Conservation (phyloP, 2,888 invertebrate species). For the Galeopsomyia nigrocyanea region DNA sequence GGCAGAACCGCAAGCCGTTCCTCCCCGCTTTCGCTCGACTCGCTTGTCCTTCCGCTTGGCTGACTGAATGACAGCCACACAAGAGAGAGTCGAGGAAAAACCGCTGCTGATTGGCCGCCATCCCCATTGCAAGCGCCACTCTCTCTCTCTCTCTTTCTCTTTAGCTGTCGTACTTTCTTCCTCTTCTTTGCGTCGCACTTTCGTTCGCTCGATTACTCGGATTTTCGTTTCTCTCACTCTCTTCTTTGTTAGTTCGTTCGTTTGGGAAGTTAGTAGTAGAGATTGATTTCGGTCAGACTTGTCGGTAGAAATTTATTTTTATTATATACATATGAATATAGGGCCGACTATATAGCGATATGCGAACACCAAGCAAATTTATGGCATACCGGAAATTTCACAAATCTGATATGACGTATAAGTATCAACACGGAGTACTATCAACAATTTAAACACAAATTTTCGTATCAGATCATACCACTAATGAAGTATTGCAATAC, state of each 20-base stretch:
- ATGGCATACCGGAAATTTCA: no score
- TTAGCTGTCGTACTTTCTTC: not conserved
- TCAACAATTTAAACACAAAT: no score
- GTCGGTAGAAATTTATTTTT: not conserved
- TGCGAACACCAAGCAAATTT: no score
- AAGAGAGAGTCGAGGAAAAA: conserved; percentile 50
- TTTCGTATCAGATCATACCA: no score
- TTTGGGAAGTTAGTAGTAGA: not conserved
- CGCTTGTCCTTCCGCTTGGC: conserved; percentile 62
- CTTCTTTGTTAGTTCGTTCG: not conserved
- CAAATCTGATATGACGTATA: no score
- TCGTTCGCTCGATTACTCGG: conserved; percentile 2
- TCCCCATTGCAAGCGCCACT: conserved; percentile 19
- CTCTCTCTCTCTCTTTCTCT: not conserved
- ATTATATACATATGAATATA: no score
- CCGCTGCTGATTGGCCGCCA: conserved; percentile 13
- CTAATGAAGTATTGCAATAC: no score
- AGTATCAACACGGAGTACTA: no score
- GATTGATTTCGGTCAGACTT: conserved; percentile 31
- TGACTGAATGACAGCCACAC: conserved; percentile 66
- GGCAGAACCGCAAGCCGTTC: conserved; percentile 65
- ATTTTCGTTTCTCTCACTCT: not conserved
- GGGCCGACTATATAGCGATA: no score
- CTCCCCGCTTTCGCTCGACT: not conserved
- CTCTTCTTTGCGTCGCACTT: not conserved